phyloP scores from a whole-genome alignment of 2,888 invertebrate species.

The Thecocarcelia acutangulata region DNA sequence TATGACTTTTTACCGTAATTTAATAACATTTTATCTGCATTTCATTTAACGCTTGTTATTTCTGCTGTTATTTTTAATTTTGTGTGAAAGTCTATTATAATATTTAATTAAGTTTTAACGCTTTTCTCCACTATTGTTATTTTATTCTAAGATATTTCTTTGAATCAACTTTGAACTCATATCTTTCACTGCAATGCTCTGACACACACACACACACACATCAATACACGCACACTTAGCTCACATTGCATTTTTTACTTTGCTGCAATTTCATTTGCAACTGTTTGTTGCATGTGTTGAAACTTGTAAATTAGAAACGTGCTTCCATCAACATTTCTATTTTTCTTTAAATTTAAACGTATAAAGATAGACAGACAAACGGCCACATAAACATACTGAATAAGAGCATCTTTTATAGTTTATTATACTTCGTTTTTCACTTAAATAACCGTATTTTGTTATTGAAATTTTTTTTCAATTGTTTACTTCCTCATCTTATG shows the following conservation, averaged over 20 bases:
- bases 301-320: conserved; percentile 42
- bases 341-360: neutral
- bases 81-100: conserved; percentile 34
- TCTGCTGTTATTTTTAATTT: conserved; percentile 19
- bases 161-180: conserved; percentile 62
- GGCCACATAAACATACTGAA: neutral
- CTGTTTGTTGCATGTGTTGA: conserved; percentile 49
- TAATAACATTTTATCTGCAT: conserved; percentile 32
- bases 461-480: neutral
- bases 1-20: conserved; percentile 39
- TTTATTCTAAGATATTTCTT: conserved; percentile 7
- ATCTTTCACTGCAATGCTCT: neutral
- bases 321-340: conserved; percentile 42
- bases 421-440: conserved; percentile 12
- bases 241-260: neutral
- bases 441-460: conserved; percentile 36
- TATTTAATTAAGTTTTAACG: conserved; percentile 62
- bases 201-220: neutral
- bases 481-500: conserved; percentile 47
- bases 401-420: neutral
- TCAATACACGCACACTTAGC: neutral
- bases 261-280: conserved; percentile 11
- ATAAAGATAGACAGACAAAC: neutral
- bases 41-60: conserved; percentile 22
- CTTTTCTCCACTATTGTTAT: conserved; percentile 24